Evolutionary conservation across 2,113 vertebrate species (phyloP), one percentile per base, ranked within the genome.

Genomic region (Trematomus loennbergii): DNA sequence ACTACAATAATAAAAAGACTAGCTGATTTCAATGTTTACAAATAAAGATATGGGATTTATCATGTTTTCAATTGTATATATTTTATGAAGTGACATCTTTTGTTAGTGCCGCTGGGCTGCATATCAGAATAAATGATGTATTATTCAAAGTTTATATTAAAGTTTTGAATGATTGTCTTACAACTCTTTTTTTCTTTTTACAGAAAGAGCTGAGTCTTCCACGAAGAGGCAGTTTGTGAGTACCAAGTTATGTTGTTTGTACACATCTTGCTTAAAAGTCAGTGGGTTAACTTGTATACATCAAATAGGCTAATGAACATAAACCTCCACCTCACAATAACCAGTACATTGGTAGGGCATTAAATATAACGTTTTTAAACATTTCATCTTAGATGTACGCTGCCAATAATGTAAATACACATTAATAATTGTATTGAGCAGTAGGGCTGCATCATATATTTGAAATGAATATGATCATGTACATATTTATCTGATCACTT

Each of bases 191-290:
- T 63, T 9, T 86, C 63, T 93, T 82, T 87, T 97, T 94, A 15
- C 97, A 99, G 98, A 99, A 99, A 81, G 98, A 99, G 89, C 88
- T 99, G 93, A 99, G 98, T 90, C 97, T 99, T 89, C 98, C 98
- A 64, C 95, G 98, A 95, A 96, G 98, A 95, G 98, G 98, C 94
- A 99, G 97, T 94, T 84, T 99, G 98, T 99, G 94, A 99, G 98
- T 99, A 97, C 50, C 76, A 75, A 7, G 22, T 53, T 69, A 13
- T 84, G 13, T 63, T 61, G 25, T 7, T 72, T n/a, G 36, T 4
- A 43, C 2, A 5, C 46, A 36, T 29, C 22, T 8, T 33, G 11
- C 29, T 64, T 63, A 33, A 2, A 9, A 12, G 0, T 5, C 5
- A 2, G 36, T 52, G n/a, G 36, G 4, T 40, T 40, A 40, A 40